A percentile compares a stretch with the other conserved stretches of the same genome.
Evolutionary conservation across 2,797 vertebrate species (phyloP).

Genomic region (Manis pentadactyla): DNA sequence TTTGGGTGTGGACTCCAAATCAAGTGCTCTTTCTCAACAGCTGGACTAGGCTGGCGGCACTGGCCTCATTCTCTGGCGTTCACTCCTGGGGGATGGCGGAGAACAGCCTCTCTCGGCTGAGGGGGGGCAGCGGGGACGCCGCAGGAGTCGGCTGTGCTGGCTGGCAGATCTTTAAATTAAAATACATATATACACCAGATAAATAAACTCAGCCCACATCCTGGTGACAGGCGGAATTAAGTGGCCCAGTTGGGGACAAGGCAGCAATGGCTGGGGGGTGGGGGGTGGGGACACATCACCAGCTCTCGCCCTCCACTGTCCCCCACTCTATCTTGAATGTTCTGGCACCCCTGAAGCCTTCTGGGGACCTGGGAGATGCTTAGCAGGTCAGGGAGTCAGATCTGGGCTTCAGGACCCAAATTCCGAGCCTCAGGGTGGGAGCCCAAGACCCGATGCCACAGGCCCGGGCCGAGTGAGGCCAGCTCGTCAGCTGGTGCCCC

Average conservation of each 20-base stretch:
- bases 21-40: neutral
- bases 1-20: neutral
- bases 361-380: neutral
- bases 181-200: conserved; percentile 66
- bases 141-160: neutral
- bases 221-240: conserved; percentile 66
- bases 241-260: conserved; percentile 8
- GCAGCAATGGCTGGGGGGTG: neutral
- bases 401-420: neutral
- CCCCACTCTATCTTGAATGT: too few relatives aligned
- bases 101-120: neutral
- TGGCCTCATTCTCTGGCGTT: neutral
- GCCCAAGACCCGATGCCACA: neutral
- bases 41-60: neutral
- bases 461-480: neutral
- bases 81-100: neutral
- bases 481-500: neutral
- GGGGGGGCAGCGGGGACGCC: neutral
- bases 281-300: rapidly evolving
- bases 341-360: too few relatives aligned
- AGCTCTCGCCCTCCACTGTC: neutral
- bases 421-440: neutral
- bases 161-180: conserved; percentile 71
- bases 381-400: neutral
- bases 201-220: conserved; percentile 48